Percentiles rank a stretch among this genome's conserved stretches.
Conservation (phyloP, 1,140 invertebrate genomes). For the Portunus trituberculatus region DNA sequence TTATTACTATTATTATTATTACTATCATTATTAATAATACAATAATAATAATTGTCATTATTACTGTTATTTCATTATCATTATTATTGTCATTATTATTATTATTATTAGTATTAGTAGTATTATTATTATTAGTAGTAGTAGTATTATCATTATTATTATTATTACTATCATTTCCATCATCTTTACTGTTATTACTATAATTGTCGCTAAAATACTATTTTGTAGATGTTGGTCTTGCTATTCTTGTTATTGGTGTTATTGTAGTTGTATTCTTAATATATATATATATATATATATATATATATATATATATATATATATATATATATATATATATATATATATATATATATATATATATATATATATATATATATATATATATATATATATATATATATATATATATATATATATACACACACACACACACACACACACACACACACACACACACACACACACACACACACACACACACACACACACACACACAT, state of each 20-base stretch:
- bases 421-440: no score
- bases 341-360: background rate
- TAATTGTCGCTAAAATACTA: background rate
- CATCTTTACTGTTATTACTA: background rate
- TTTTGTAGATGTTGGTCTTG: background rate
- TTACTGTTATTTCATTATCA: background rate
- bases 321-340: background rate
- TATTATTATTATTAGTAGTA: no score
- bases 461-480: no score
- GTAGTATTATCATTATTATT: no score
- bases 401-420: background rate
- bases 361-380: slow-evolving; percentile 5
- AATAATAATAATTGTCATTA: no score
- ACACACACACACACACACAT: no score
- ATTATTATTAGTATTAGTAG: background rate
- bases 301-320: background rate
- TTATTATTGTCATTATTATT: background rate
- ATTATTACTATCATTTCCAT: background rate
- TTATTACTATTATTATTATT: background rate
- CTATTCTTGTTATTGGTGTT: background rate
- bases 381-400: background rate
- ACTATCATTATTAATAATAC: no score
- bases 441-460: no score
- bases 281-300: background rate
- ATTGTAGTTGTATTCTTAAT: background rate